These are phyloP conservation scores for Leucopternis melanops DNA, from an alignment of 2,113 vertebrate genomes.

Conservation along the genomic window DNA sequence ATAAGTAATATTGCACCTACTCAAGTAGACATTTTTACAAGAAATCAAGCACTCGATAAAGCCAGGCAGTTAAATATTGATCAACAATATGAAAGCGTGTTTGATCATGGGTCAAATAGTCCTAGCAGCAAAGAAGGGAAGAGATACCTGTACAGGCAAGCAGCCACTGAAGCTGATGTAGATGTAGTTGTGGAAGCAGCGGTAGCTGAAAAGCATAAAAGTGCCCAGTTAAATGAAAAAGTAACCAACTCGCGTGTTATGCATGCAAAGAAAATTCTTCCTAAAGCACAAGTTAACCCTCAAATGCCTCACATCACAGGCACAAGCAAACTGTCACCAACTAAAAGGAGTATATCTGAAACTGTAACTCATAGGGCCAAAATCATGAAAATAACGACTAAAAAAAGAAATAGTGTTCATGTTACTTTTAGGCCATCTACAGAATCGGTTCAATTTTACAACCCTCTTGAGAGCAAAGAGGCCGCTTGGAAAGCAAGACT, in stretches of 20 bases:
- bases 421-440: conserved; percentile 96
- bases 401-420: conserved; percentile 85
- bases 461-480: conserved; percentile 93
- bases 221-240: conserved; percentile 67
- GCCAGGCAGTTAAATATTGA: conserved; percentile 62
- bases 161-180: conserved; percentile 71
- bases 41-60: conserved; percentile 63
- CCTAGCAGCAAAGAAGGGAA: conserved; percentile 70
- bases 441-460: conserved; percentile 95
- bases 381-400: conserved; percentile 77
- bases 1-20: conserved; percentile 60
- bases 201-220: conserved; percentile 66
- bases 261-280: conserved; percentile 74
- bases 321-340: conserved; percentile 73
- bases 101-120: conserved; percentile 55
- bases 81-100: conserved; percentile 37
- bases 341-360: conserved; percentile 81
- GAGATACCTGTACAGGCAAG: conserved; percentile 73
- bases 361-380: conserved; percentile 78
- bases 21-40: conserved; percentile 66
- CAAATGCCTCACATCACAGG: conserved; percentile 65
- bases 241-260: conserved; percentile 50
- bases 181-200: conserved; percentile 66
- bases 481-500: conserved; percentile 92
- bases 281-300: conserved; percentile 69